Conservation (phyloP, 2,797 vertebrate species). For the Sebastolobus alascanus region DNA sequence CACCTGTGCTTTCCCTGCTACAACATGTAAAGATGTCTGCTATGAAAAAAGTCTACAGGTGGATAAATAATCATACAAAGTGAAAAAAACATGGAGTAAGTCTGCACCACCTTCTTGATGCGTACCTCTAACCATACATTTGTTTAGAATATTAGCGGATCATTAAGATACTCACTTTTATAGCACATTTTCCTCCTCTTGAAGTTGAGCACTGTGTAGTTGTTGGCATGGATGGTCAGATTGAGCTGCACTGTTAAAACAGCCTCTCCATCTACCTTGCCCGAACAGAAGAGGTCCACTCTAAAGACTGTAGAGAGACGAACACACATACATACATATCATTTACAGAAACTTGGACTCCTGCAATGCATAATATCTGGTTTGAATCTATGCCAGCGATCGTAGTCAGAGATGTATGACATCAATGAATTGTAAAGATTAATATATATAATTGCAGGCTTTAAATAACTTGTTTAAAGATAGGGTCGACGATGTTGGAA, state of each 20-base stretch:
- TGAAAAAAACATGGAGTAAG: background rate
- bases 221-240: constrained; percentile 92
- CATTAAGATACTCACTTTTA: constrained; percentile 89
- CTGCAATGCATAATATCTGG: background rate
- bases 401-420: background rate
- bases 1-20: constrained; percentile 1
- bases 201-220: constrained; percentile 99
- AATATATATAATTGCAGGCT: background rate
- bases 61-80: background rate
- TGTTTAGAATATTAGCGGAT: background rate
- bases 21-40: background rate
- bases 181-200: constrained; percentile 99
- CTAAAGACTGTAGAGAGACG: constrained; percentile 88
- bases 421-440: background rate
- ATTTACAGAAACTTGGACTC: background rate
- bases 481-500: too few species aligned
- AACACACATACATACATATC: background rate
- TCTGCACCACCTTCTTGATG: background rate
- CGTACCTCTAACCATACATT: background rate
- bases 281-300: constrained; percentile 95
- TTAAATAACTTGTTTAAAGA: background rate
- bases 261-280: constrained; percentile 94
- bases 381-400: background rate
- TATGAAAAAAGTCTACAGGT: background rate
- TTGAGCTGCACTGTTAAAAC: constrained; percentile 96